phyloP scores from a whole-genome alignment of 2,888 invertebrate genomes.

The Chymomyza fuscimana region DNA sequence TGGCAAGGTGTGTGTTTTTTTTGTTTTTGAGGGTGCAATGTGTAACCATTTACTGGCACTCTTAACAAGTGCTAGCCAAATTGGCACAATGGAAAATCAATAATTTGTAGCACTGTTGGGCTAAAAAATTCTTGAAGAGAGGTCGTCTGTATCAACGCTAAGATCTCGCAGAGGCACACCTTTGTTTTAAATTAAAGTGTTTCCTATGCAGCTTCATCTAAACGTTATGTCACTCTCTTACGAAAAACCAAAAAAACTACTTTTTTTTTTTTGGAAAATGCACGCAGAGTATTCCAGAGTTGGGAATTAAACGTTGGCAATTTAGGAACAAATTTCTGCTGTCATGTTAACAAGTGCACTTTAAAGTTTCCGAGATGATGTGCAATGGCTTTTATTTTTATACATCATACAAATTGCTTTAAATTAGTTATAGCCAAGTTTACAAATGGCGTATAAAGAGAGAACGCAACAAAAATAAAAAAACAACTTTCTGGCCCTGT shows the following conservation, averaged over 20 bases:
- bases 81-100: not conserved
- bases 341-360: not conserved
- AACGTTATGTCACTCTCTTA: too few species aligned
- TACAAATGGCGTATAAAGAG: not conserved
- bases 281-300: too few species aligned
- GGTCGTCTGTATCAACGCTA: too few species aligned
- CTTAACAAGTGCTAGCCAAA: not conserved
- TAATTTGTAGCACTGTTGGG: not conserved
- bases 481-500: not conserved
- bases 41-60: not conserved
- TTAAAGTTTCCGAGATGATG: not conserved
- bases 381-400: not conserved
- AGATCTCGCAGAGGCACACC: too few species aligned
- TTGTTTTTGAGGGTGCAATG: not conserved
- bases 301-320: too few species aligned
- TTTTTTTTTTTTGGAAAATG: too few species aligned
- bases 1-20: not conserved
- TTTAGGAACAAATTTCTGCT: not conserved
- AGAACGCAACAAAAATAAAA: not conserved
- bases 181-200: too few species aligned
- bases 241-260: too few species aligned
- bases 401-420: not conserved
- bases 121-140: not conserved
- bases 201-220: too few species aligned
- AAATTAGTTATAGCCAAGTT: slow-evolving; percentile 1